Conservation (phyloP, 2,797 vertebrate genomes). For the Argya squamiceps region DNA sequence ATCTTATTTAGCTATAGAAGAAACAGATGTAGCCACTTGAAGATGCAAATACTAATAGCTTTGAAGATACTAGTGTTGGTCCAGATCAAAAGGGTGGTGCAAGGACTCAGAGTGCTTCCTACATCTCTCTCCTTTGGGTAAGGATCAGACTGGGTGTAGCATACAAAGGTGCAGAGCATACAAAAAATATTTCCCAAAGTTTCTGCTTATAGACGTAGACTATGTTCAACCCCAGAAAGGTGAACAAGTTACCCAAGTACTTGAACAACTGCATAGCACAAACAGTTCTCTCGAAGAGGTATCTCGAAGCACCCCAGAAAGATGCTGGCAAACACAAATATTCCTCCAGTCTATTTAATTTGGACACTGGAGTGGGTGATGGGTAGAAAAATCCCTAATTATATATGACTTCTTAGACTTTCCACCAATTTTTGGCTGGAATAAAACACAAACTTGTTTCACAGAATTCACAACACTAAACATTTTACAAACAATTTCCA, state of each 20-base stretch:
- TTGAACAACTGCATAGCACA: not conserved
- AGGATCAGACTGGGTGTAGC: not conserved
- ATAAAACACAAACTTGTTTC: not conserved
- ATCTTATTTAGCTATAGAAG: not conserved
- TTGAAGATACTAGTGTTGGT: not conserved
- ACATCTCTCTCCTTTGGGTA: not conserved
- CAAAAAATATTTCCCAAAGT: not conserved
- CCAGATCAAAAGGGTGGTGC: not conserved
- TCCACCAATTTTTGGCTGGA: not conserved
- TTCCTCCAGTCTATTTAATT: not conserved
- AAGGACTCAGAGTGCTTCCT: not conserved
- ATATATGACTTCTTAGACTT: not conserved
- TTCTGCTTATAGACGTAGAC: not conserved
- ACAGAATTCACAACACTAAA: conserved; percentile 10
- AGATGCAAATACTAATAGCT: not conserved
- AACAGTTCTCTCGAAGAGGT: not conserved
- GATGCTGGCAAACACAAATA: not conserved
- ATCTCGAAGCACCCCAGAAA: not conserved
- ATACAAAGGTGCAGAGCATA: not conserved
- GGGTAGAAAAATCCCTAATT: not conserved
- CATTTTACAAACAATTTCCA: conserved; percentile 28
- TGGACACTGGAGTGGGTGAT: not conserved
- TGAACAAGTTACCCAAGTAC: not conserved
- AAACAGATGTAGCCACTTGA: not conserved
- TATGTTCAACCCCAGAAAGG: not conserved